Evolutionary conservation across 2,888 invertebrate genomes (phyloP).

Genomic region (Eupithecia insigniata): DNA sequence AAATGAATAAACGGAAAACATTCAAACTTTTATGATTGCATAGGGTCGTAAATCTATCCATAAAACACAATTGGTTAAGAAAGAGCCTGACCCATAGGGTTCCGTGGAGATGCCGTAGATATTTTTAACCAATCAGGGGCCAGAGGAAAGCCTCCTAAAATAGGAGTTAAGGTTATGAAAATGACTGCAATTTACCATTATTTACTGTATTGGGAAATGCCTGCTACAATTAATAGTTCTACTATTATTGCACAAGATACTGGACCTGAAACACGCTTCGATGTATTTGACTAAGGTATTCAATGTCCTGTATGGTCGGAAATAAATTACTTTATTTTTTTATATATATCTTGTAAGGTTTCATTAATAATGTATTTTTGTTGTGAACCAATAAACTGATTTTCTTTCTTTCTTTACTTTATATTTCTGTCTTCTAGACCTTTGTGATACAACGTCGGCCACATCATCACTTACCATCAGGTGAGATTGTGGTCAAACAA

Average conservation of each 20-base stretch:
- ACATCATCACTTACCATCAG: no score
- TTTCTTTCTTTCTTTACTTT: no score
- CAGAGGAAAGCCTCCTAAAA: background rate
- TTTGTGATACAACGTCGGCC: no score
- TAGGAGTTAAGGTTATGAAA: background rate
- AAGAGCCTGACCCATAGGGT: background rate
- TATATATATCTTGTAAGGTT: no score
- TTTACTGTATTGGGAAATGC: background rate
- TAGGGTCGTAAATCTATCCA: background rate
- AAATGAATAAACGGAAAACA: constrained; percentile 12
- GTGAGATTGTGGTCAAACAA: no score
- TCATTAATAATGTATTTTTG: no score
- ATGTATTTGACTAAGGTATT: background rate
- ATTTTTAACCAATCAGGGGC: background rate
- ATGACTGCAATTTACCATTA: background rate
- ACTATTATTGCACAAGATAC: background rate
- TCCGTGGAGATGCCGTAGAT: background rate
- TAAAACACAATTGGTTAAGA: background rate
- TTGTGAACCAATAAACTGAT: no score
- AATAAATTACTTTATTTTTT: background rate
- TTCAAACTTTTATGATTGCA: constrained; percentile 10
- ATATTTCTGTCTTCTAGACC: no score
- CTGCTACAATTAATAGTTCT: background rate
- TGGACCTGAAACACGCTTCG: background rate
- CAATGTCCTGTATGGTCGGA: background rate